phyloP scores from a whole-genome alignment of 2,113 vertebrate genomes.

The Eira barbara region DNA sequence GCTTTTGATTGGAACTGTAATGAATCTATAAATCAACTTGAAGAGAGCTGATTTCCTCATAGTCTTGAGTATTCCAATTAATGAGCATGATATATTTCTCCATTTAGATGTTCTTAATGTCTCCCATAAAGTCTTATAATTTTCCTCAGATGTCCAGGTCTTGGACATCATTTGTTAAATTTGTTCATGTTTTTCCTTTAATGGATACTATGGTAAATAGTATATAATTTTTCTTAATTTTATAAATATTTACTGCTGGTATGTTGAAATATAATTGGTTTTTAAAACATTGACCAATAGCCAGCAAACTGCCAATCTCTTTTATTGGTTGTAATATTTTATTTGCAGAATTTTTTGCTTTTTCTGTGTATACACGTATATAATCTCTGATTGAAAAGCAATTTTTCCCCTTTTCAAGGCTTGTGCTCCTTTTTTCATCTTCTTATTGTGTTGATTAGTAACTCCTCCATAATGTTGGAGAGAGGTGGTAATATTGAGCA shows the following conservation, averaged over 20 bases:
- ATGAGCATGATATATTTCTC: background rate
- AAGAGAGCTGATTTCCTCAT: background rate
- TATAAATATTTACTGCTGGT: background rate
- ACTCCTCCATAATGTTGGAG: background rate
- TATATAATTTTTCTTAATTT: background rate
- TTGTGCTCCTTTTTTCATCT: background rate
- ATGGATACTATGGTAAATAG: background rate
- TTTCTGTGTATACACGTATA: background rate
- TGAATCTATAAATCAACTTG: background rate
- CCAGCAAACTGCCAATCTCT: background rate
- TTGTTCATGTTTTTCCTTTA: background rate
- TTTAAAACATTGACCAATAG: background rate
- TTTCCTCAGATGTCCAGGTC: background rate
- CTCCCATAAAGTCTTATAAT: background rate
- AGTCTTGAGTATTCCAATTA: background rate
- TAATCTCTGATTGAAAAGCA: background rate
- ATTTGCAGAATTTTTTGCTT: background rate
- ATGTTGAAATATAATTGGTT: background rate
- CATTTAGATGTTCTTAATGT: constrained; percentile 24
- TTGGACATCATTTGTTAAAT: background rate
- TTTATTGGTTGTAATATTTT: background rate
- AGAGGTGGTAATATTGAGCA: background rate
- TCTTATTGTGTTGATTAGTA: background rate
- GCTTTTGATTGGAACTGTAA: background rate
- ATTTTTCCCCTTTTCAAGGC: background rate